A percentile compares a stretch with the other conserved stretches of the same genome.
Evolutionary conservation across 2,888 invertebrate genomes (phyloP).

Genomic region (Pristionchus mayeri): DNA sequence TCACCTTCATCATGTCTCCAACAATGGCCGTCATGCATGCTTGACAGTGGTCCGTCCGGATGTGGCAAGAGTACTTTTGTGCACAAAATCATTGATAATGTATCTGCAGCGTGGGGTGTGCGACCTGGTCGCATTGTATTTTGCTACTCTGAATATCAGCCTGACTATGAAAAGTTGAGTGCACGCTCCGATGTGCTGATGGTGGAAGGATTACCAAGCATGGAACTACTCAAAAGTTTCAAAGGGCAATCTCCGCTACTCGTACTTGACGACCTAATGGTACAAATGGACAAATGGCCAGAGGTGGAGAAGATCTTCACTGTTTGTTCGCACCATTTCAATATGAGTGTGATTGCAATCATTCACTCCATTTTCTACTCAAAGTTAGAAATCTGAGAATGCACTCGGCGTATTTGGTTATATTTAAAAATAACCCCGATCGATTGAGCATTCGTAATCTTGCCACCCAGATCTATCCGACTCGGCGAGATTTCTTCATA

Average conservation of each 20-base stretch:
- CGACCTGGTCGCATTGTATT: too few relatives aligned
- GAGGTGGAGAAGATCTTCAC: slow-evolving; percentile 6
- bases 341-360: slow-evolving; percentile 17
- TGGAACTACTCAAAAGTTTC: background rate
- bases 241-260: background rate
- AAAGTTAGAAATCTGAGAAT: slow-evolving; percentile 12
- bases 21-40: too few relatives aligned
- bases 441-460: slow-evolving; percentile 10
- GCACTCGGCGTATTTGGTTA: background rate
- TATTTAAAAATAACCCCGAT: slow-evolving; percentile 17
- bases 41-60: too few relatives aligned
- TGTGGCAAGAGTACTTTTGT: too few relatives aligned
- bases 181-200: too few relatives aligned
- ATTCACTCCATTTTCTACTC: slow-evolving; percentile 40
- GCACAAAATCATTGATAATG: too few relatives aligned
- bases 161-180: too few relatives aligned
- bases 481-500: background rate
- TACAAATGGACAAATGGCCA: background rate
- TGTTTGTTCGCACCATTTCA: background rate
- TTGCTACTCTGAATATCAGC: too few relatives aligned
- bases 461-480: background rate
- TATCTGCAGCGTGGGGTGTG: too few relatives aligned
- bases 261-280: slow-evolving; percentile 13
- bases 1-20: too few relatives aligned
- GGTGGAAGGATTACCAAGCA: background rate